Evolutionary conservation across 1,140 invertebrate genomes (phyloP).

Genomic region (Drosophila bocki): DNA sequence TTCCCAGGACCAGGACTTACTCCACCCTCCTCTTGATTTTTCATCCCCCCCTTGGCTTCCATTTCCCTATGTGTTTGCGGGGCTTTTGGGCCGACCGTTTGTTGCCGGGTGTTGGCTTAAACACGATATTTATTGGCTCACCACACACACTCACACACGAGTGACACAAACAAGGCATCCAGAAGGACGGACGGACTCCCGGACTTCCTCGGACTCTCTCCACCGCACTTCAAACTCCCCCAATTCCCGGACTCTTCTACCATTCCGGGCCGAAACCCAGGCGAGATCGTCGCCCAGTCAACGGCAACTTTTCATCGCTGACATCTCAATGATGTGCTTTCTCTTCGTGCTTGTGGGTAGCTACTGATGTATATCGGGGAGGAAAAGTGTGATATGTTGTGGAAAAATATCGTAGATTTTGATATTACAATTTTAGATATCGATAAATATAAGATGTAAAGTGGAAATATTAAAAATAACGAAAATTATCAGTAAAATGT

Average conservation of each 20-base stretch:
- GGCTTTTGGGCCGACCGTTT: slow-evolving; percentile 55
- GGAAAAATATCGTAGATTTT: not conserved
- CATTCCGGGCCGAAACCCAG: slow-evolving; percentile 3
- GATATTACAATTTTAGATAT: not conserved
- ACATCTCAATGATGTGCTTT: slow-evolving; percentile 69
- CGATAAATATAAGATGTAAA: not conserved
- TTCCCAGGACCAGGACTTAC: not conserved
- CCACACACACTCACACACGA: slow-evolving; percentile 36
- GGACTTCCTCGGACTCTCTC: not conserved
- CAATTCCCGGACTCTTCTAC: slow-evolving; percentile 1
- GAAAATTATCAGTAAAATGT: no score
- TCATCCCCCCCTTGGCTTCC: slow-evolving; percentile 1
- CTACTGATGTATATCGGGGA: not conserved
- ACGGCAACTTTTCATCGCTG: slow-evolving; percentile 76
- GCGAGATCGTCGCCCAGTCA: slow-evolving; percentile 39
- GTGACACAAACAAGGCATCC: slow-evolving; percentile 18
- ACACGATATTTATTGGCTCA: slow-evolving; percentile 81
- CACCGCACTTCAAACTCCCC: not conserved
- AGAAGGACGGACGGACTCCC: not conserved
- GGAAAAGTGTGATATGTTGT: not conserved
- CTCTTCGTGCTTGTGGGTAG: not conserved
- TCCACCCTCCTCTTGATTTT: not conserved
- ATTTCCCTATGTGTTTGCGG: slow-evolving; percentile 4
- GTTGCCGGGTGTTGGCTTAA: slow-evolving; percentile 76
- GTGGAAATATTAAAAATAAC: not conserved